Percentiles rank a stretch among this genome's conserved stretches.
Evolutionary conservation across 2,888 invertebrate genomes (phyloP).

Genomic region (Xylota segnis): DNA sequence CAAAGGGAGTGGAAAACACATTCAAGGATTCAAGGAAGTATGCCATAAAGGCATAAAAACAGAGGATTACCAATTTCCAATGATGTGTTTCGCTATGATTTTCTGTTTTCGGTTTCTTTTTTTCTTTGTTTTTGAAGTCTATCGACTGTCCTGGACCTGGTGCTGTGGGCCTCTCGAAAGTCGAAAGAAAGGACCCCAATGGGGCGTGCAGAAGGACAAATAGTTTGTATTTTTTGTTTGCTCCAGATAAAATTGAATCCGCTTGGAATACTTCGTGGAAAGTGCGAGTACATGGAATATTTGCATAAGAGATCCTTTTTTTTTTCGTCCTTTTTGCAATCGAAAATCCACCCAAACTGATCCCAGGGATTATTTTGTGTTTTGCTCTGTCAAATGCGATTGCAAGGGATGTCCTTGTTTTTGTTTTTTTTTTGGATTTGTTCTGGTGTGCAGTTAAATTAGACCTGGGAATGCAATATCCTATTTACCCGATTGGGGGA

Average conservation of each 20-base stretch:
- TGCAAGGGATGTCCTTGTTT: neutral
- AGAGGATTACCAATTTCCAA: conserved; percentile 46
- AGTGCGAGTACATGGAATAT: neutral
- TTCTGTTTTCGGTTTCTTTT: neutral
- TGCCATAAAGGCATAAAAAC: conserved; percentile 39
- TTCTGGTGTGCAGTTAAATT: conserved; percentile 16
- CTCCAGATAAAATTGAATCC: conserved; percentile 1
- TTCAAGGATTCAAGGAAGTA: conserved; percentile 29
- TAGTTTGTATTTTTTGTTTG: neutral
- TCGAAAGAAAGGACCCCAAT: conserved; percentile 3
- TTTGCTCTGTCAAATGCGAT: neutral
- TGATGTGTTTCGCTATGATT: conserved; percentile 30
- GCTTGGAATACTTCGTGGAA: neutral
- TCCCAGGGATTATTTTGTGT: neutral
- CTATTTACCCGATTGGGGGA: conserved; percentile 23
- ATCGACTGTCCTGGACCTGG: neutral
- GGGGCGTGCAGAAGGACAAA: conserved; percentile 14
- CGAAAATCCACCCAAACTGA: conserved; percentile 2
- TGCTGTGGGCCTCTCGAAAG: conserved; percentile 14
- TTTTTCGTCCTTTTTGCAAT: neutral
- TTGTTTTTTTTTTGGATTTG: too few relatives aligned
- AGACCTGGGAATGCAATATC: conserved; percentile 23
- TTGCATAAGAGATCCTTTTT: neutral
- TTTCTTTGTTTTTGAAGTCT: conserved; percentile 15
- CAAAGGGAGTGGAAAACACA: conserved; percentile 11